These are phyloP conservation scores for Amiota mariae DNA, from an alignment of 2,888 invertebrate species.

Conservation along the genomic window DNA sequence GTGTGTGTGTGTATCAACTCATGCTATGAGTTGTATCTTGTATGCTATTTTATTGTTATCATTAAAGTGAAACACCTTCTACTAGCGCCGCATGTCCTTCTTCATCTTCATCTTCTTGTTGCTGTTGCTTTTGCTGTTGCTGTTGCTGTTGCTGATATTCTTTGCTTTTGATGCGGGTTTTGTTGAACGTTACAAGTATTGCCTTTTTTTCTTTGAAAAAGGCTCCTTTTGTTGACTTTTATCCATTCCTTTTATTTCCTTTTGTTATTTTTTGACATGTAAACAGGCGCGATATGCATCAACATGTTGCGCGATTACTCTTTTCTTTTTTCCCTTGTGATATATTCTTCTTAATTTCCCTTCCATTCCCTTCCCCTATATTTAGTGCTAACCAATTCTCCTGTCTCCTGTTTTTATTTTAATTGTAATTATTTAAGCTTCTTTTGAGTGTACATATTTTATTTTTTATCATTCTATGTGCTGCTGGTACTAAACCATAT, in stretches of 20 bases:
- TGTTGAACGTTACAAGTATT: background rate
- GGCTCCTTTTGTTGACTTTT: conserved; percentile 22
- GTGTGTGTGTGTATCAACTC: no score
- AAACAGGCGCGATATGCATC: conserved; percentile 24
- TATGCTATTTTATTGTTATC: conserved; percentile 66
- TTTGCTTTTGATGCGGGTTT: conserved; percentile 4
- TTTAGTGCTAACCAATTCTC: background rate
- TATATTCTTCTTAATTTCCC: no score
- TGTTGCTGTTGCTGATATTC: conserved; percentile 7
- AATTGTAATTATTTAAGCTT: background rate
- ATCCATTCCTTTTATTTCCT: conserved; percentile 16
- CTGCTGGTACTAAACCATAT: background rate
- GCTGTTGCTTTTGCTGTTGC: conserved; percentile 2
- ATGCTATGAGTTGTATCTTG: conserved; percentile 34
- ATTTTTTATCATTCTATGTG: no score
- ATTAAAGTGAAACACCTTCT: conserved; percentile 61
- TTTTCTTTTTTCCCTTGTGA: background rate
- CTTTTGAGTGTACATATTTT: no score
- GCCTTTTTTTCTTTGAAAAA: conserved; percentile 41
- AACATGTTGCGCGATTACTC: conserved; percentile 26
- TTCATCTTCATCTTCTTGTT: background rate
- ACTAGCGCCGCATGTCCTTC: background rate
- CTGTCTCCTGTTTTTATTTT: no score
- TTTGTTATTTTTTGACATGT: conserved; percentile 14
- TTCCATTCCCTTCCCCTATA: background rate